Evolutionary conservation across 2,113 vertebrate species (phyloP).

Genomic region (Solea senegalensis): DNA sequence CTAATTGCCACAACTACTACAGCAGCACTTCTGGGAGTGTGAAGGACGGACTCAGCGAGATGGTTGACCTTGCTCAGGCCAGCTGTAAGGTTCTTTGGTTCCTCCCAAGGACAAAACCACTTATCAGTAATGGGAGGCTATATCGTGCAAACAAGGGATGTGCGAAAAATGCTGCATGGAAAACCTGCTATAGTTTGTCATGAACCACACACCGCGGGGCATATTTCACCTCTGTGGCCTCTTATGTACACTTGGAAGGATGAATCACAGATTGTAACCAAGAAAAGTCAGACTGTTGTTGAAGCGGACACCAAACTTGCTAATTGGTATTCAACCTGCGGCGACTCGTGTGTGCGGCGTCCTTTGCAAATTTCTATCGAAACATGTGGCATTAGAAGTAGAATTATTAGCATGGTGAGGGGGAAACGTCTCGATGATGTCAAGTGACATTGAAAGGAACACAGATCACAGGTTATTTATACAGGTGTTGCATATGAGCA

Average conservation of each 20-base stretch:
- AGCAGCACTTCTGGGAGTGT: constrained; percentile 50
- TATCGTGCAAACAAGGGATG: constrained; percentile 24
- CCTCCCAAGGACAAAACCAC: constrained; percentile 61
- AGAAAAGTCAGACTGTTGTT: constrained; percentile 2
- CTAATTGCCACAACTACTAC: constrained; percentile 39
- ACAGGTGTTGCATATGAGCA: neutral
- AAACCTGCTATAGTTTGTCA: constrained; percentile 13
- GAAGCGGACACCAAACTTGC: constrained; percentile 10
- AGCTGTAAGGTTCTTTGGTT: constrained; percentile 42
- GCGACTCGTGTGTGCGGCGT: neutral
- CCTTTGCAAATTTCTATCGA: neutral
- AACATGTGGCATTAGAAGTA: too few relatives aligned
- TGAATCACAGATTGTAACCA: constrained; percentile 4
- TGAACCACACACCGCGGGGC: neutral
- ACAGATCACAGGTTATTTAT: neutral
- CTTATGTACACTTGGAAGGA: constrained; percentile 4
- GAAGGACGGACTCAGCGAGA: constrained; percentile 50
- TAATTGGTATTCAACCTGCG: constrained; percentile 10
- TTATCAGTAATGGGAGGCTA: constrained; percentile 54
- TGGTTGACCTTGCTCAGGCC: constrained; percentile 60
- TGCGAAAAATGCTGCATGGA: constrained; percentile 15
- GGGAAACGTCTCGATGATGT: neutral
- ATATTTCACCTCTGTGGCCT: constrained; percentile 16
- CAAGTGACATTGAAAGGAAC: neutral
- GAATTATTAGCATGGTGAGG: neutral